Base-by-base conservation (phyloP, 1,140 invertebrate species). In the Drosophila melanica region DNA sequence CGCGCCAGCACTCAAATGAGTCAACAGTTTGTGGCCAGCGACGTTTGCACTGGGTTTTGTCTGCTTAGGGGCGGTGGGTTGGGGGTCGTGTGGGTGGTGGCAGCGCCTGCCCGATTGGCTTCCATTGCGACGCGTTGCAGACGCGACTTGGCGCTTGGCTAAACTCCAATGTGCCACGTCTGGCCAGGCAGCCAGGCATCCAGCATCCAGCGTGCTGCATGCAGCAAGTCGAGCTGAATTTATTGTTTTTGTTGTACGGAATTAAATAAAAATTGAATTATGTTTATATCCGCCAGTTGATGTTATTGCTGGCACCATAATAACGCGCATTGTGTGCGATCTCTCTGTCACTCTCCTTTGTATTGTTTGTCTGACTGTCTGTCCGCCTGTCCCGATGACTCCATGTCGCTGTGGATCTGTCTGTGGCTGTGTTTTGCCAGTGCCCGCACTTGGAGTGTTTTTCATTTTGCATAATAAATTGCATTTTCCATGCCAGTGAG, bases 251-350 rank as follows among this genome's bases (percentile, higher is more conserved):
- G 84, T 87, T 87, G 79, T 82, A 58, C 84, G 57, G 81, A 87
- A 87, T 87, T 87, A 87, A 87, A 87, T 87, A 87, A 87, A 87
- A 87, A 87, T 87, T 87, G 84, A 87, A 87, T 87, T 87, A 87
- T 87, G 76, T 87, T 86, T 86, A 87, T 86, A 82, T 86, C 79
- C 82, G 82, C 54, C 75, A 79, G 81, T 79, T 81, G 75, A 75
- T 87, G 75, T 82, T 86, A 86, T 86, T 85, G 81, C 81, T 85
- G 81, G 77, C 78, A 59, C 81, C 77, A 81, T 87, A 85, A 82
- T 79, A 86, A 73, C 72, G 82, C 71, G 69, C 75, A 79, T 86
- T 87, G 81, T 87, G 65, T 69, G 79, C 55, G 47, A 20, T 39
- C 18, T 27, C 23, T 53, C 53, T 55, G 11, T 48, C 58, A n/a